Evolutionary conservation across 2,888 invertebrate genomes (phyloP).

Genomic region (Drosophila aldrichi): DNA sequence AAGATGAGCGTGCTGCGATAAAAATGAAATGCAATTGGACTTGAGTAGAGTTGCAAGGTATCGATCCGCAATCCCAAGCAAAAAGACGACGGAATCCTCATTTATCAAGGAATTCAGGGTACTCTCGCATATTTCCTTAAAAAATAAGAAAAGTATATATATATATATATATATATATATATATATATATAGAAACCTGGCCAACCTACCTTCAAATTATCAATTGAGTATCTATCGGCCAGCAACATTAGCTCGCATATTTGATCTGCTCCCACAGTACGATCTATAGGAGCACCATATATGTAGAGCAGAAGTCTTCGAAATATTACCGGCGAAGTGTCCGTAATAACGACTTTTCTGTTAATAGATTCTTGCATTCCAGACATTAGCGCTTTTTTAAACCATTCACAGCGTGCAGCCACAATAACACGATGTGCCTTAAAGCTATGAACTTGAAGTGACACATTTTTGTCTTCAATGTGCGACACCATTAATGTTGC

Average conservation of each 20-base stretch:
- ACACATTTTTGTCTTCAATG: background rate
- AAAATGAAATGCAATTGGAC: conserved; percentile 82
- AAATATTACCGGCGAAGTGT: conserved; percentile 88
- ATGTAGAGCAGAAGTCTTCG: conserved; percentile 88
- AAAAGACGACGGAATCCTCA: conserved; percentile 88
- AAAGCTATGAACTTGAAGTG: conserved; percentile 83
- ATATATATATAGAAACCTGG: too few species aligned
- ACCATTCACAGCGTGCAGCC: conserved; percentile 89
- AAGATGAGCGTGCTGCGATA: conserved; percentile 81
- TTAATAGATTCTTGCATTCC: conserved; percentile 91
- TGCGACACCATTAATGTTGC: background rate
- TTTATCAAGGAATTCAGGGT: conserved; percentile 87
- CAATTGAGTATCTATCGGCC: conserved; percentile 88
- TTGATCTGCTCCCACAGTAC: conserved; percentile 86
- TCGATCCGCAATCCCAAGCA: conserved; percentile 89
- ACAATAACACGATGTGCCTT: conserved; percentile 89
- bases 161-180: background rate
- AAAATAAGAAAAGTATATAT: background rate
- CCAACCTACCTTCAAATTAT: conserved; percentile 86
- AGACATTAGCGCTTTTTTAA: conserved; percentile 88
- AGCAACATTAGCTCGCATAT: conserved; percentile 88
- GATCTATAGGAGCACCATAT: conserved; percentile 88
- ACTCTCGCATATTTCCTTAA: conserved; percentile 88
- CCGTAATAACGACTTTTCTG: conserved; percentile 89
- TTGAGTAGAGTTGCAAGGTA: conserved; percentile 86